Conservation (phyloP, 30 jellyfish, hydroid and myxozoan genomes). For the Aurelia aurita complex sp. Pacific region DNA sequence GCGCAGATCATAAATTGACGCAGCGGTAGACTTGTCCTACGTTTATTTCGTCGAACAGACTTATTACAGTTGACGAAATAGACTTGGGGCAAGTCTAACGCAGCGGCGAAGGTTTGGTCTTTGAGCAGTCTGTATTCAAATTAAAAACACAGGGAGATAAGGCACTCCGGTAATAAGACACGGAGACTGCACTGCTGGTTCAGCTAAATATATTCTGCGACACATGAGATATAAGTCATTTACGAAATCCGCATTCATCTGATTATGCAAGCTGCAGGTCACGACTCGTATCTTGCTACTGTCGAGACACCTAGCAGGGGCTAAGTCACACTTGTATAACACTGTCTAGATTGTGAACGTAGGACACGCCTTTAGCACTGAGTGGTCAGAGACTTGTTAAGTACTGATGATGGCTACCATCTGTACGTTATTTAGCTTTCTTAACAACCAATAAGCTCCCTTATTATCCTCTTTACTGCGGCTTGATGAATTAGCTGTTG, state of each 20-base stretch:
- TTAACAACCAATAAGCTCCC: background rate
- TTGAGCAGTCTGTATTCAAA: too few species aligned
- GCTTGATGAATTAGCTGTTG: conserved; percentile 26
- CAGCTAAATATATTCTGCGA: too few species aligned
- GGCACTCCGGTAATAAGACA: too few species aligned
- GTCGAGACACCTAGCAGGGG: conserved; percentile 62
- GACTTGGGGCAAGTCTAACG: too few species aligned
- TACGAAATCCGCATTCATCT: background rate
- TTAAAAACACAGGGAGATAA: too few species aligned
- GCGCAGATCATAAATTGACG: too few species aligned
- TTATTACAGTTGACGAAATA: too few species aligned
- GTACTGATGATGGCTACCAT: conserved; percentile 45
- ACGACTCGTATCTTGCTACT: conserved; percentile 22
- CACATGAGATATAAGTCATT: too few species aligned
- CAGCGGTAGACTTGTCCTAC: too few species aligned
- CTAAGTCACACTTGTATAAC: conserved; percentile 42
- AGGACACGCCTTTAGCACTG: conserved; percentile 56
- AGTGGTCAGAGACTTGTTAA: conserved; percentile 31
- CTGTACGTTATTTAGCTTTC: background rate
- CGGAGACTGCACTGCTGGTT: too few species aligned
- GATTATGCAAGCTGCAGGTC: conserved; percentile 31
- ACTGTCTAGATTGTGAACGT: conserved; percentile 38
- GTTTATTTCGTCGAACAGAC: too few species aligned
- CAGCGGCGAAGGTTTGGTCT: too few species aligned
- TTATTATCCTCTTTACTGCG: background rate